Evolutionary conservation across 92 coral and sea anemone genomes (phyloP).

Genomic region (Zoanthus gigantus): DNA sequence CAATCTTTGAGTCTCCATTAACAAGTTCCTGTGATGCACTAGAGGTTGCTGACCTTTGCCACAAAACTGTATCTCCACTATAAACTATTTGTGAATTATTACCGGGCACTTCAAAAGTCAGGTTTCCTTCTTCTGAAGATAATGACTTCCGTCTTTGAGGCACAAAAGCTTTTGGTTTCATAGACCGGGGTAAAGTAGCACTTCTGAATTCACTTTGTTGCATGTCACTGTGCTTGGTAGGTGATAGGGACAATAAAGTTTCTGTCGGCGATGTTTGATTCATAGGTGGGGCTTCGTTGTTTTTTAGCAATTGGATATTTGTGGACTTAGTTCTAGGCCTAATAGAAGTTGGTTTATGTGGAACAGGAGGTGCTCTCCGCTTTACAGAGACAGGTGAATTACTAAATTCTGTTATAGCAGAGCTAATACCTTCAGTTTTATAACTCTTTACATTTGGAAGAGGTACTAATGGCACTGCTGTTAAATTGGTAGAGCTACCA

Average conservation of each 20-base stretch:
- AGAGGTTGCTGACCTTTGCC: background rate
- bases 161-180: conserved; percentile 27
- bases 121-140: background rate
- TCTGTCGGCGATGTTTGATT: background rate
- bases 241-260: background rate
- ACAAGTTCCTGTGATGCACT: conserved; percentile 7
- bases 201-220: conserved; percentile 10
- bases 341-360: background rate
- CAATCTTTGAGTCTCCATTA: background rate
- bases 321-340: conserved; percentile 15
- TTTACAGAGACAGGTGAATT: conserved; percentile 65
- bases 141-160: background rate
- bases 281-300: background rate
- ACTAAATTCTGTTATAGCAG: conserved; percentile 39
- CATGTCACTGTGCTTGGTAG: background rate
- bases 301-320: background rate
- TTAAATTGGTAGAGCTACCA: conserved; percentile 18
- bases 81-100: background rate
- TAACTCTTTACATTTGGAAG: conserved; percentile 24
- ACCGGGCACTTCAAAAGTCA: background rate
- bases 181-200: conserved; percentile 26
- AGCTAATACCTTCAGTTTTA: conserved; percentile 6
- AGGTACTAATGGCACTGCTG: conserved; percentile 50
- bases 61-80: background rate
- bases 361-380: conserved; percentile 59